Evolutionary conservation across 2,888 invertebrate species (phyloP).

Genomic region (Leucania comma): DNA sequence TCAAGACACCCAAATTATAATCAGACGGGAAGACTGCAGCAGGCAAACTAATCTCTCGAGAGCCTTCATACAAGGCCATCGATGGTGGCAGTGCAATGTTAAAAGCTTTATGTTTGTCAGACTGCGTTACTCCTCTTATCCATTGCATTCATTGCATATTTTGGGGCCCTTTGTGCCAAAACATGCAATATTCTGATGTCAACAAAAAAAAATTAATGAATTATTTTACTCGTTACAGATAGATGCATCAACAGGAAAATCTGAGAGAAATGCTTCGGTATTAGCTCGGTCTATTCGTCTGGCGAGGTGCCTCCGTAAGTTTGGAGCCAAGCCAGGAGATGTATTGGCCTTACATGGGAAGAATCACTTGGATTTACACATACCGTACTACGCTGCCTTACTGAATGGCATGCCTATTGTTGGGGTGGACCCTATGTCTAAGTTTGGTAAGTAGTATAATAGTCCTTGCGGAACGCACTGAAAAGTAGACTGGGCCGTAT

Average conservation of each 20-base stretch:
- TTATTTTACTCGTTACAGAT: constrained; percentile 69
- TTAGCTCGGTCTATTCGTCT: constrained; percentile 74
- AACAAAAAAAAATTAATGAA: too few relatives aligned
- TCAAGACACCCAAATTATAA: too few relatives aligned
- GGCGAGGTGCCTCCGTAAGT: constrained; percentile 73
- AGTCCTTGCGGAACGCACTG: not conserved
- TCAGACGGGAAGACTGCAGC: too few relatives aligned
- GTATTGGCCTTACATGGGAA: constrained; percentile 78
- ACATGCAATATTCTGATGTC: too few relatives aligned
- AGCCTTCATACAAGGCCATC: too few relatives aligned
- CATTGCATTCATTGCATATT: too few relatives aligned
- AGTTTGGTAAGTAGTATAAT: constrained; percentile 71
- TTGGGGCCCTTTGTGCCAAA: too few relatives aligned
- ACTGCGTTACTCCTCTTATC: too few relatives aligned
- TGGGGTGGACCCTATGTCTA: constrained; percentile 67
- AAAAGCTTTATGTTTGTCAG: too few relatives aligned
- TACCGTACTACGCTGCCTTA: constrained; percentile 81
- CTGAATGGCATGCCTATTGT: constrained; percentile 74
- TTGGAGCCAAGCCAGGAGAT: constrained; percentile 78
- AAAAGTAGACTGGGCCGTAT: too few relatives aligned
- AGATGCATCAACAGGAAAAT: constrained; percentile 80
- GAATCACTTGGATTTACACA: constrained; percentile 81
- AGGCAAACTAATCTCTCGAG: too few relatives aligned
- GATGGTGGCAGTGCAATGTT: too few relatives aligned
- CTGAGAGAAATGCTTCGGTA: constrained; percentile 77